Evolutionary conservation across 2,113 vertebrate genomes (phyloP), one percentile per base, ranked within the genome.

Genomic region (Zosterops borbonicus): DNA sequence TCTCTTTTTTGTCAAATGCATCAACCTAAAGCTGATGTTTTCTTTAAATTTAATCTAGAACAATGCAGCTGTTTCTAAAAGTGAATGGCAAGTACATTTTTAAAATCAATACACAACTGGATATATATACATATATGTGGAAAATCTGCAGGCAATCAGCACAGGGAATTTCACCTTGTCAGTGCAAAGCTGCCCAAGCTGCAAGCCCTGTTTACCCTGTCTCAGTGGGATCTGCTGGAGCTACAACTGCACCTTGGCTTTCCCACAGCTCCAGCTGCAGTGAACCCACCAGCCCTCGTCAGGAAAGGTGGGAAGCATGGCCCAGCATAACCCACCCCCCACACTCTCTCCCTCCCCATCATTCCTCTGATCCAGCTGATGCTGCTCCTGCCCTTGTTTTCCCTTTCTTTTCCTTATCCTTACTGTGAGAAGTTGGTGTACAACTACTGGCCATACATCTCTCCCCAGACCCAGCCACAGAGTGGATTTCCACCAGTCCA

Each of bases 321-420:
- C 35, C 62, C 71, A 50, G 21, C 11, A 37, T 31, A 18, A 3
- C 12, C 21, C 25, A 37, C 4, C 12, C 7, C 2, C 4, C 35
- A 13, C 0, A 0, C 8, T 12, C 5, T n/a, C 29, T 49, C 35
- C 20, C 13, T 76, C 11, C 29, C 20, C 17, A 27, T 27, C 10
- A 12, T 33, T 25, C 18, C 27, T 84, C 16, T 64, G 35, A 52
- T 69, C 44, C 41, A 68, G 25, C 33, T 55, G 33, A 59, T 63
- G 35, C 10, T 89, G 13, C 21, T 70, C 12, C 58, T 63, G 62
- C 14, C 6, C 4, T 68, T 79, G 16, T 76, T 82, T n/a, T 11
- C 16, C 20, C 12, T 81, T 44, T 69, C 12, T 81, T 44, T 69
- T 49, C 27, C 20, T 59, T 25, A 35, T 50, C 16, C 60, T 70